Evolutionary conservation across 2,113 vertebrate genomes (phyloP).

Genomic region (Gambusia affinis): DNA sequence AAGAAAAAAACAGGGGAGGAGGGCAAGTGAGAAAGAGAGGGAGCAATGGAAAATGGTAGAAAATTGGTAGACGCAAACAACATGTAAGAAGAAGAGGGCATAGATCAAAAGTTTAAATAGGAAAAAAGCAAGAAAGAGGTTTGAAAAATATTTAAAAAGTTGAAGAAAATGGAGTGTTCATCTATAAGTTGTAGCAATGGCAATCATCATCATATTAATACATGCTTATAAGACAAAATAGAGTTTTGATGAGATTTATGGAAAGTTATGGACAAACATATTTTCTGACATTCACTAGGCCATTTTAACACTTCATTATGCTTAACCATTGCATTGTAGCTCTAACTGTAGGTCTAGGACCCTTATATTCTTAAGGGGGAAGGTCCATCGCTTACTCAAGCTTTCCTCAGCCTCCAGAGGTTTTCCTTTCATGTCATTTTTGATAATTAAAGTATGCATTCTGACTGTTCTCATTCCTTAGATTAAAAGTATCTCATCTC

Average conservation of each 20-base stretch:
- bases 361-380: too few species aligned
- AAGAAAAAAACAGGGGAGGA: slow-evolving; percentile 58
- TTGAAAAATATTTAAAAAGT: background rate
- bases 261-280: slow-evolving; percentile 27
- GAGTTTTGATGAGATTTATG: slow-evolving; percentile 2
- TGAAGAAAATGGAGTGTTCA: background rate
- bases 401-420: too few species aligned
- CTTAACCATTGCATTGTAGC: too few species aligned
- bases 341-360: too few species aligned
- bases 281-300: slow-evolving; percentile 8
- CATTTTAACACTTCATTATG: too few species aligned
- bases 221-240: slow-evolving; percentile 11
- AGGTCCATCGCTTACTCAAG: too few species aligned
- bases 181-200: background rate
- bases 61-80: slow-evolving; percentile 51
- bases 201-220: background rate
- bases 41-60: slow-evolving; percentile 44
- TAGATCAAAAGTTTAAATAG: background rate
- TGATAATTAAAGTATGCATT: too few species aligned
- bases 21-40: slow-evolving; percentile 50
- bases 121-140: background rate
- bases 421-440: too few species aligned
- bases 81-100: slow-evolving; percentile 23
- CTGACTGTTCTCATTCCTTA: too few species aligned
- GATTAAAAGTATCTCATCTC: too few species aligned